Evolutionary conservation across 2,113 vertebrate species (phyloP), one percentile per base, ranked within the genome.

Genomic region (Ginglymostoma cirratum): DNA sequence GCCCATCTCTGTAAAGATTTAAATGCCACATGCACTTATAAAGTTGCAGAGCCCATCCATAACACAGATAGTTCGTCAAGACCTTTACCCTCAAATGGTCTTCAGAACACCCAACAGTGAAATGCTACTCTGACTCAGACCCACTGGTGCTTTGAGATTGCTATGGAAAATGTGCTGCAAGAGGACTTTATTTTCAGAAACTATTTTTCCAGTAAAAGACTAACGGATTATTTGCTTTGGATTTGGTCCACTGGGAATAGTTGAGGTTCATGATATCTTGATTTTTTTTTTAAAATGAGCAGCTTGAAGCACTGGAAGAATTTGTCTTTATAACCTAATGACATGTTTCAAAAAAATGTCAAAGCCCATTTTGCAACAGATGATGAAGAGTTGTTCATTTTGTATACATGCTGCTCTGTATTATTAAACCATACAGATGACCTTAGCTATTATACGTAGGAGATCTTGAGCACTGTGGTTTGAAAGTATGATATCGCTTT

Each of bases 201-300:
- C 89, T 66, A 66, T 66, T 66, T 93, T 93, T 93, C 89, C 89
- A 93, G 61, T 93, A n/a, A 67, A 90, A 93, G 89, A n/a, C 38
- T 34, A 61, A 93, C 6, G 15, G 34, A 93, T 61, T 66, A 65
- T 93, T 93, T 93, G 61, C 61, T 93, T 93, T 66, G 89, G 61
- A 67, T n/a, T 38, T 15, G 1, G 5, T 93, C 89, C 89, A 66
- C 55, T 38, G 89, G 61, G 89, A 93, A 93, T 93, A 38, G 61
- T 38, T 66, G n/a, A 66, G n/a, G 89, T 93, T 93, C 61, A 21
- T 61, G 10, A n/a, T 66, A 92, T 92, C 65, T 65, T 61, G 87
- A 90, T 93, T 93, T 93, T 92, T 45, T 72, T 72, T 76, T 76
- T 93, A 34, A 93, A 66, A 93, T 6, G 89, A 92, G 89, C 61